Percentiles rank a stretch among this genome's conserved stretches.
These are phyloP conservation scores for Parazoanthus swiftii DNA, from an alignment of 92 coral and sea anemone species.

Conservation along the genomic window DNA sequence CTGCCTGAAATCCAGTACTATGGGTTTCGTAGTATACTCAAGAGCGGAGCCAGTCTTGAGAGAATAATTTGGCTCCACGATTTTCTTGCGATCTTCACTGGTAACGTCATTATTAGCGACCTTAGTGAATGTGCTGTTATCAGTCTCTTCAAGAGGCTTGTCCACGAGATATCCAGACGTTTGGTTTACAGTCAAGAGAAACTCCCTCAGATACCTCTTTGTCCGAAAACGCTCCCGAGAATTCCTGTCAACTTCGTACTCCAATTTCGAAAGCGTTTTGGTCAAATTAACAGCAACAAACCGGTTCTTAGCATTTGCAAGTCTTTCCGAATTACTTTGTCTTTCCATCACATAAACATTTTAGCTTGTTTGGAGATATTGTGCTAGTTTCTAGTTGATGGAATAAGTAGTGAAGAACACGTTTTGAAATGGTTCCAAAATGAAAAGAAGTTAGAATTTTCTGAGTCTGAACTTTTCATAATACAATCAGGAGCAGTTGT, in stretches of 20 bases:
- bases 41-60: background rate
- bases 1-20: background rate
- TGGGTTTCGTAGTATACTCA: background rate
- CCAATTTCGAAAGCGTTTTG: slow-evolving; percentile 21
- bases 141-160: background rate
- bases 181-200: background rate
- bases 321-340: slow-evolving; percentile 1
- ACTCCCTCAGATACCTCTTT: background rate
- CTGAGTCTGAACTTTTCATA: background rate
- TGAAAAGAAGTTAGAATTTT: too few species aligned
- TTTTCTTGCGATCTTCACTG: background rate
- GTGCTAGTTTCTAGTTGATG: background rate
- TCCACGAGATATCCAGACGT: slow-evolving; percentile 15
- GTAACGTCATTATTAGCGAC: background rate
- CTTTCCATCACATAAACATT: background rate
- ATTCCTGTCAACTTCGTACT: background rate
- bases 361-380: background rate
- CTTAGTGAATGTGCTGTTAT: background rate
- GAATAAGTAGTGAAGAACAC: background rate
- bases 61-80: background rate
- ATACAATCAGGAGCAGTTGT: background rate
- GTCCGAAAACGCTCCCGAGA: background rate
- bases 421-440: background rate
- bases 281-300: background rate
- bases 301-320: slow-evolving; percentile 19